Conservation (phyloP, 53 echinoderm and acorn worm species). For the Actinopyga echinites region DNA sequence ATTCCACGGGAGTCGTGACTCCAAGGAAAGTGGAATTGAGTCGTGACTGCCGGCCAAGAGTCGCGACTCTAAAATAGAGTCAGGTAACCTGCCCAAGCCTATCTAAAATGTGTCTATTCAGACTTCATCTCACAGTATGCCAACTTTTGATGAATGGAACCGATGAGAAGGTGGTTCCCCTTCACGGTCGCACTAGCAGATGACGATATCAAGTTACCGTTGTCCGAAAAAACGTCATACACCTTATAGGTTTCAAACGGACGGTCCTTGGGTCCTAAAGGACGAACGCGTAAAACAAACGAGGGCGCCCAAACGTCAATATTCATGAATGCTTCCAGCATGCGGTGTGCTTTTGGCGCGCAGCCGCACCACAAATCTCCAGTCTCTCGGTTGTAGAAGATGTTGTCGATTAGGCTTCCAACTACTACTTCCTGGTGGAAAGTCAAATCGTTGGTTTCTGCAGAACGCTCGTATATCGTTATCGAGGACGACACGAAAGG, state of each 20-base stretch:
- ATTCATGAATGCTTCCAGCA: constrained; percentile 4
- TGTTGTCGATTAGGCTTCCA: constrained; percentile 13
- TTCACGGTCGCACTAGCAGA: constrained; percentile 6
- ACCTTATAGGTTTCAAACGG: constrained; percentile 31
- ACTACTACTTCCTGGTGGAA: not conserved
- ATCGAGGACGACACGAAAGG: constrained; percentile 8
- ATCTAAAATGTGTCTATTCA: not conserved
- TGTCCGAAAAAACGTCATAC: constrained; percentile 19
- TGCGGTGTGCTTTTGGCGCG: not conserved
- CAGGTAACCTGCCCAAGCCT: too few relatives aligned
- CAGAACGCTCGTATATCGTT: constrained; percentile 8
- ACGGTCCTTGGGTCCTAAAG: constrained; percentile 17
- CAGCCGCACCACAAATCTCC: constrained; percentile 38
- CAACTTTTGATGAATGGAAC: constrained; percentile 24
- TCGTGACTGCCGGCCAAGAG: too few relatives aligned
- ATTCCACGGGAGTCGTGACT: too few relatives aligned
- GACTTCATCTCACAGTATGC: constrained; percentile 37
- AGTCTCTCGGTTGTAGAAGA: constrained; percentile 20
- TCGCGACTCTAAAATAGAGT: too few relatives aligned
- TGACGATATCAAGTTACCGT: constrained; percentile 2
- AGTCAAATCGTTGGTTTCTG: constrained; percentile 1
- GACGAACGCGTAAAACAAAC: constrained; percentile 10
- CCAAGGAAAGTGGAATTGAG: too few relatives aligned
- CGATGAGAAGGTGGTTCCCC: constrained; percentile 3
- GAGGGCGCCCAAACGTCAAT: constrained; percentile 6